These are phyloP conservation scores for Perca schrenkii DNA, from an alignment of 2,113 vertebrate genomes.

Conservation along the genomic window DNA sequence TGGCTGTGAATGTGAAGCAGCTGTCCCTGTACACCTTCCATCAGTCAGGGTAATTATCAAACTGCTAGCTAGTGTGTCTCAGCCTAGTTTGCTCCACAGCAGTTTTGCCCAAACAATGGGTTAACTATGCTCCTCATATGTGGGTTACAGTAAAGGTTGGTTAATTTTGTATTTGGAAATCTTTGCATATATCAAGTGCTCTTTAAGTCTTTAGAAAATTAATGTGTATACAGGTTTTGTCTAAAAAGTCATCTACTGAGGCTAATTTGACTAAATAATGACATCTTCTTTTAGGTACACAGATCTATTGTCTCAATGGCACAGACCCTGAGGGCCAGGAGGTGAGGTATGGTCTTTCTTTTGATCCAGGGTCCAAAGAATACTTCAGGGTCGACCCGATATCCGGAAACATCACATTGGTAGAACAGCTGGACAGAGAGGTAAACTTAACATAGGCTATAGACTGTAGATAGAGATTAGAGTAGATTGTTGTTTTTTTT, in stretches of 20 bases:
- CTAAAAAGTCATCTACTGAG: too few relatives aligned
- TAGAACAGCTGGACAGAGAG: conserved; percentile 95
- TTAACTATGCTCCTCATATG: neutral
- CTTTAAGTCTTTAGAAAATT: neutral
- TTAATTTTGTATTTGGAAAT: neutral
- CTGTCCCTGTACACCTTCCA: conserved; percentile 36
- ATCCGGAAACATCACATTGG: conserved; percentile 91
- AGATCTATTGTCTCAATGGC: conserved; percentile 94
- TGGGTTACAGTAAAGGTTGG: neutral
- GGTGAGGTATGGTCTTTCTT: conserved; percentile 90
- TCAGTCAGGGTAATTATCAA: conserved; percentile 5
- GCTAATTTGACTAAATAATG: neutral
- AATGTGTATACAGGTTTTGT: too few relatives aligned
- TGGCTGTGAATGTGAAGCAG: conserved; percentile 45
- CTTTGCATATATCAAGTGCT: neutral
- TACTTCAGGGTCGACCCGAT: conserved; percentile 90
- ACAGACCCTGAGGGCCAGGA: conserved; percentile 93
- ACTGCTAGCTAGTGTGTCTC: neutral
- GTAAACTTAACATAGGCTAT: conserved; percentile 71
- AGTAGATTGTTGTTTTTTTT: neutral
- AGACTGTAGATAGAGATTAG: neutral
- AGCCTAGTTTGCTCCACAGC: conserved; percentile 16
- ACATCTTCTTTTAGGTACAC: conserved; percentile 84
- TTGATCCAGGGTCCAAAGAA: conserved; percentile 88
- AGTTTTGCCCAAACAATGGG: neutral